Base-by-base conservation (phyloP, 2,888 invertebrate genomes). In the Pyrochroa serraticornis region DNA sequence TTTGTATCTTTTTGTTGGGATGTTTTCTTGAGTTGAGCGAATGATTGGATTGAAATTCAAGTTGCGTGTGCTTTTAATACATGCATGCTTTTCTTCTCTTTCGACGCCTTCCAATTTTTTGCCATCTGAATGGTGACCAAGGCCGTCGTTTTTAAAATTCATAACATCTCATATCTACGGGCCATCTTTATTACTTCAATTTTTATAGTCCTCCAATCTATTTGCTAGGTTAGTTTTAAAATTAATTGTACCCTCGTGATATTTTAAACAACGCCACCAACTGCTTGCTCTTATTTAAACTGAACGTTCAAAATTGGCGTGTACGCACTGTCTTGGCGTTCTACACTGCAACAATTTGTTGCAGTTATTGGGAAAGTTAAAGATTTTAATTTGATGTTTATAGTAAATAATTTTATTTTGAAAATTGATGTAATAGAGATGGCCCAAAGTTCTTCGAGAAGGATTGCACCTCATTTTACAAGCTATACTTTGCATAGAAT, bases 401-500 rank as follows among this genome's bases (percentile, higher is more conserved):
- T 3, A 2, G 2, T 9, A 35, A n/a, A 35, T 3, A 10, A 35
- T 35, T 35, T 35, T 43, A 32, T 35, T 35, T 35, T 43, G 10
- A 45, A 58, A 42, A 36, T 52, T 45, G 22, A 41, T 34, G 32
- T 48, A 52, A 37, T 33, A 37, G n/a, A 13, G 32, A 12, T 43
- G 53, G 48, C 43, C 48, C 31, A 31, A 10, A 32, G 3, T 7
- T n/a, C 22, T 36, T 42, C 61, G 68, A 66, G 71, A 71, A 68
- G 66, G 67, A 72, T 65, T 67, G 71, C 72, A 69, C 64, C 63
- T 73, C 68, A 66, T 73, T 73, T 74, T 90, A 90, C 89, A 89
- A 89, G 88, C 91, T 91, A 91, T 91, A 91, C 91, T 91, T 91
- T 91, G 91, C 91, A 91, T 91, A 89, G 89, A 90, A 89, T 88